These are phyloP conservation scores for Drosophila mayri DNA, from an alignment of 1,140 invertebrate genomes.

Conservation along the genomic window DNA sequence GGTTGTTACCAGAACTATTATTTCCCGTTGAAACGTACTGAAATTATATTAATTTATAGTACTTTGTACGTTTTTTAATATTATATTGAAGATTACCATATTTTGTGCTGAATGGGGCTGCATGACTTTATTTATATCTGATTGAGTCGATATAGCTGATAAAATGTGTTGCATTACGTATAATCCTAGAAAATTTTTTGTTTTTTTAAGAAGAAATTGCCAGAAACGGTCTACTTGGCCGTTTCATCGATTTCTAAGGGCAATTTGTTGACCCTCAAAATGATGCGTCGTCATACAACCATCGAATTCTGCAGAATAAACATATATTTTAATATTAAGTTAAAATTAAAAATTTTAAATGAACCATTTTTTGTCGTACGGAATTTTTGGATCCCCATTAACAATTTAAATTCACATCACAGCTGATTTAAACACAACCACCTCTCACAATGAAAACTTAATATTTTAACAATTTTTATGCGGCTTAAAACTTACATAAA, in stretches of 20 bases:
- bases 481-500: neutral
- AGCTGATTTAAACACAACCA: no score
- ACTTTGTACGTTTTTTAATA: neutral
- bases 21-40: conserved; percentile 70
- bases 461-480: neutral
- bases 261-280: conserved; percentile 43
- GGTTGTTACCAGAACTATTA: conserved; percentile 60
- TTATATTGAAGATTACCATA: conserved; percentile 57
- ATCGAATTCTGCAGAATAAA: conserved; percentile 43
- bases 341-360: neutral
- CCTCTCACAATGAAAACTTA: neutral
- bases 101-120: conserved; percentile 78
- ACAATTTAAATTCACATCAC: neutral
- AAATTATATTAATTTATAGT: conserved; percentile 14
- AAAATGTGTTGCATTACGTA: conserved; percentile 75
- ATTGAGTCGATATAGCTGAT: conserved; percentile 56
- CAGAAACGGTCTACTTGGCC: conserved; percentile 35
- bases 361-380: no score
- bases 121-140: conserved; percentile 71
- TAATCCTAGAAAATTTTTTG: conserved; percentile 4
- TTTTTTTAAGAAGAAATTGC: conserved; percentile 35
- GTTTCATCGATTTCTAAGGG: conserved; percentile 53
- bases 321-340: neutral
- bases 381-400: neutral
- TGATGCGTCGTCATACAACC: conserved; percentile 64